Evolutionary conservation across 2,113 vertebrate species (phyloP).

Genomic region (Cairina moschata): DNA sequence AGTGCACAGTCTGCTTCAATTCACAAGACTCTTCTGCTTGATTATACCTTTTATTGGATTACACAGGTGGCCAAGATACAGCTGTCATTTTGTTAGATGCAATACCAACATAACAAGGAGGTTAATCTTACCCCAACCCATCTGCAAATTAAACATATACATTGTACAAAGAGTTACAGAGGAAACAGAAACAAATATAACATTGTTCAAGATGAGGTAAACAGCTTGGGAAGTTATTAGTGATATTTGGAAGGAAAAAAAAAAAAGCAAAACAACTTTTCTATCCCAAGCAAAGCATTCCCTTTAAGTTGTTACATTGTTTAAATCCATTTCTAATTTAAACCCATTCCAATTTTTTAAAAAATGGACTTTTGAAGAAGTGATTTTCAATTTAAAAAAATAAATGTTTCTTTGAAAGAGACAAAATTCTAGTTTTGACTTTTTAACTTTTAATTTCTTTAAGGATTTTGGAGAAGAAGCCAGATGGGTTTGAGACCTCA

Average conservation of each 20-base stretch:
- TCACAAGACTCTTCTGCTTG: not conserved
- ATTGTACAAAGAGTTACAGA: not conserved
- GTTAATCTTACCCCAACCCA: not conserved
- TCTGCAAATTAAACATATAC: not conserved
- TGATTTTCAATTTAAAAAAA: not conserved
- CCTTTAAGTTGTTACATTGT: not conserved
- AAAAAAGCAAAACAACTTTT: not conserved
- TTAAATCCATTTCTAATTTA: not conserved
- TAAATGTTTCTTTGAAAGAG: not conserved
- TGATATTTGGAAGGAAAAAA: not conserved
- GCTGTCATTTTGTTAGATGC: not conserved
- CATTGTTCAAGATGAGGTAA: not conserved
- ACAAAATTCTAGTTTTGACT: not conserved
- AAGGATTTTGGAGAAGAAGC: not conserved
- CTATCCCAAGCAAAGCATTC: not conserved
- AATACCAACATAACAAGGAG: not conserved
- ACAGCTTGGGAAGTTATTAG: not conserved
- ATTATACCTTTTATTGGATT: not conserved
- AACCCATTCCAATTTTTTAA: not conserved
- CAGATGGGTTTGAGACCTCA: not conserved
- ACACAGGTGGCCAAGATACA: not conserved
- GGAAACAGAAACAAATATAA: not conserved
- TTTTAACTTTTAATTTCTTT: not conserved
- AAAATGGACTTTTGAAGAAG: not conserved
- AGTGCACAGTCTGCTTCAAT: not conserved